These are phyloP conservation scores for Cephus sareptanus DNA, from an alignment of 2,888 invertebrate genomes.

Conservation along the genomic window DNA sequence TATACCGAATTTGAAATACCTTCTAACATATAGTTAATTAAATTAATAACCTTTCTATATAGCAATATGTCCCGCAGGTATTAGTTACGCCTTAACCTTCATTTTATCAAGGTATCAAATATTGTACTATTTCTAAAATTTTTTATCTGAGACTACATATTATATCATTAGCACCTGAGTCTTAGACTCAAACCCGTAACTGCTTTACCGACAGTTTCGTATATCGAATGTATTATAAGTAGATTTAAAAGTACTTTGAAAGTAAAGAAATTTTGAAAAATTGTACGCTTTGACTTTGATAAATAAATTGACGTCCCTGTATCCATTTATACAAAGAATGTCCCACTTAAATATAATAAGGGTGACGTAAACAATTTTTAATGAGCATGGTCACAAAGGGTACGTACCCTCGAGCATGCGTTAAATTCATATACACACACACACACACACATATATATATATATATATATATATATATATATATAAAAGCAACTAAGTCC, in stretches of 20 bases:
- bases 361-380: conserved; percentile 28
- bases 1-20: background rate
- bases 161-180: background rate
- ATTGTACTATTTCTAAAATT: background rate
- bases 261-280: background rate
- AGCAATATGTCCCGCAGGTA: background rate
- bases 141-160: background rate
- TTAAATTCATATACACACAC: background rate
- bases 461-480: background rate
- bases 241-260: background rate
- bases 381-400: conserved; percentile 17
- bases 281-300: background rate
- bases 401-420: background rate
- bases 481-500: background rate
- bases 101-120: background rate
- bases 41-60: background rate
- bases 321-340: background rate
- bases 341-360: background rate
- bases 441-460: too few relatives aligned
- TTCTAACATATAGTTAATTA: background rate
- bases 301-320: background rate
- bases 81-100: background rate
- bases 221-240: background rate
- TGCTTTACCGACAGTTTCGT: background rate
- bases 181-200: background rate